phyloP scores from a whole-genome alignment of 2,113 vertebrate genomes.

The Ia io region DNA sequence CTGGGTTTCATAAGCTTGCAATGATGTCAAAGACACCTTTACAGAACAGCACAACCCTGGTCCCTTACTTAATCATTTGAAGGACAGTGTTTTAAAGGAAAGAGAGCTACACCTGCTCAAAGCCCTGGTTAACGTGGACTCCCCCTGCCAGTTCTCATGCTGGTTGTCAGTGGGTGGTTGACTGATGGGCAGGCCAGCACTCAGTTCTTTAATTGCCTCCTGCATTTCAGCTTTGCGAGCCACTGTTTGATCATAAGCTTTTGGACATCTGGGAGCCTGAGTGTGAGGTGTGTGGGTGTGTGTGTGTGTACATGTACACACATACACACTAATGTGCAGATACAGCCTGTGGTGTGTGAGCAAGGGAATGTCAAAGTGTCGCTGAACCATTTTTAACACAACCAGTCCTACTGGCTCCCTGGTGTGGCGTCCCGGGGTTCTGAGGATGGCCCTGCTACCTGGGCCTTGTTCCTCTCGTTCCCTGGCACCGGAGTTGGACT shows the following conservation, averaged over 20 bases:
- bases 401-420: neutral
- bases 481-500: neutral
- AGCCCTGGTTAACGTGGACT: slow-evolving; percentile 59
- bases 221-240: neutral
- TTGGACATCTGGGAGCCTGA: neutral
- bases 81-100: neutral
- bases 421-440: neutral
- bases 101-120: accelerated
- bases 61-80: neutral
- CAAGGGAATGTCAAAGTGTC: accelerated
- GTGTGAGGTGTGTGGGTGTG: accelerated
- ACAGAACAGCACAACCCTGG: neutral
- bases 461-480: neutral
- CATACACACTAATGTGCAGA: too few relatives aligned
- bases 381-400: neutral
- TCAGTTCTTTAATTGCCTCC: neutral
- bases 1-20: neutral
- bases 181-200: neutral
- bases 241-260: slow-evolving; percentile 51
- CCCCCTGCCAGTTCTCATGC: slow-evolving; percentile 45
- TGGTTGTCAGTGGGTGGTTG: neutral
- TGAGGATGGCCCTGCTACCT: neutral
- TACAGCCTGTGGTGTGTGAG: neutral
- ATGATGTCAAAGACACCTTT: neutral
- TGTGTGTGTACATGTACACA: accelerated